Conservation (phyloP, 2,888 invertebrate genomes). For the Sarcophaga carnaria region DNA sequence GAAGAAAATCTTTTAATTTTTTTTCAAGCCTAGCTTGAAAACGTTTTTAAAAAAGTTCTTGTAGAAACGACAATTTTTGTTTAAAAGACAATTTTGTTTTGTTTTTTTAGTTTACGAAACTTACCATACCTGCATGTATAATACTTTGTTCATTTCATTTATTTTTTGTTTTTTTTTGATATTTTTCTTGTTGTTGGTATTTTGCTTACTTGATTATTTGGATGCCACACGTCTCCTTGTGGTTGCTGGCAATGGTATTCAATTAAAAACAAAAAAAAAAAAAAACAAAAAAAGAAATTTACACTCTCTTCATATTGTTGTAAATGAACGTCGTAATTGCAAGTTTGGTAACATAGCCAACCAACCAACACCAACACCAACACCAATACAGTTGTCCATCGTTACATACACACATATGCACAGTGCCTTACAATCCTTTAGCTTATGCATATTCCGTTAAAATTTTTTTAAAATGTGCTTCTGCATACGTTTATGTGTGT, state of each 20-base stretch:
- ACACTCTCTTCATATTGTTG: slow-evolving; percentile 39
- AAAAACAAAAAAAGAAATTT: slow-evolving; percentile 15
- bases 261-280: slow-evolving; percentile 42
- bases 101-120: no score
- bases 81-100: no score
- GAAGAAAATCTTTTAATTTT: no score
- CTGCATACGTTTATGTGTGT: slow-evolving; percentile 35
- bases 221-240: slow-evolving; percentile 61
- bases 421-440: neutral
- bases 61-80: no score
- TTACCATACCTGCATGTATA: no score
- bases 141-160: neutral
- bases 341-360: slow-evolving; percentile 25
- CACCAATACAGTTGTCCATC: no score
- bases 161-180: neutral
- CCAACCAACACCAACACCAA: no score
- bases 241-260: slow-evolving; percentile 60
- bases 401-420: no score
- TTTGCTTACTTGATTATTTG: slow-evolving; percentile 57
- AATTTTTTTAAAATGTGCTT: slow-evolving; percentile 16
- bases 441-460: slow-evolving; percentile 43
- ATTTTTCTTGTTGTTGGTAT: neutral
- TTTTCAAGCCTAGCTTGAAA: no score
- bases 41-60: no score
- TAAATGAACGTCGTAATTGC: slow-evolving; percentile 54